Evolutionary conservation across 2,113 vertebrate species (phyloP).

Genomic region (Muntiacus muntjak): DNA sequence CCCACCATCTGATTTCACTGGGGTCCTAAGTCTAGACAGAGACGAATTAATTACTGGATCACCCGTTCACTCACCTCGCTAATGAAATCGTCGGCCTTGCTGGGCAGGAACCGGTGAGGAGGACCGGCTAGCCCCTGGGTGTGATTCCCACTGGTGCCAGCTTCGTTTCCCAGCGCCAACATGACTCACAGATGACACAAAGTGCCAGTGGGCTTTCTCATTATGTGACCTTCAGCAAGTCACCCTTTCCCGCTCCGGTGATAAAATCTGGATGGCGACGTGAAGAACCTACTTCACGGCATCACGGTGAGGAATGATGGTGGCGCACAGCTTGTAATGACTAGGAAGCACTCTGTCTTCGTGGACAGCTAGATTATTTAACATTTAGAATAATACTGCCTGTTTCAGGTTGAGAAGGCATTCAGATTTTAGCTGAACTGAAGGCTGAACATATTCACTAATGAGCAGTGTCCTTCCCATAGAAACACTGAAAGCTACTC

Average conservation of each 20-base stretch:
- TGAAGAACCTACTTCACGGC: background rate
- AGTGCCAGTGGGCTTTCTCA: slow-evolving; percentile 26
- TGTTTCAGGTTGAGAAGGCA: slow-evolving; percentile 48
- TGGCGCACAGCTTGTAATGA: background rate
- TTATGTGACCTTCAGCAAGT: slow-evolving; percentile 43
- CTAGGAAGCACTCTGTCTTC: slow-evolving; percentile 35
- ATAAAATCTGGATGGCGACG: background rate
- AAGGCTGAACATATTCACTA: slow-evolving; percentile 44
- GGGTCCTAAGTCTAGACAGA: background rate
- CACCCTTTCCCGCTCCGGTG: background rate
- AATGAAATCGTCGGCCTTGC: background rate
- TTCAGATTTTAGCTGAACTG: slow-evolving; percentile 35
- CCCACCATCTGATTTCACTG: background rate
- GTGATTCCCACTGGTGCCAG: background rate
- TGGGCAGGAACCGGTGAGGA: slow-evolving; percentile 7
- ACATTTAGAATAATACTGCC: slow-evolving; percentile 39
- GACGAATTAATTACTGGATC: background rate
- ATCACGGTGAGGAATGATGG: background rate
- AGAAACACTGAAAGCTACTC: slow-evolving; percentile 36
- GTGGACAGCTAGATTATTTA: slow-evolving; percentile 37
- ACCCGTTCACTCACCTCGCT: background rate
- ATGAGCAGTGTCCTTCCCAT: slow-evolving; percentile 45
- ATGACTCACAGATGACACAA: slow-evolving; percentile 49
- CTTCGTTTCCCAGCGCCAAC: background rate
- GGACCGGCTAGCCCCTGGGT: slow-evolving; percentile 37